A percentile compares a stretch with the other conserved stretches of the same genome.
phyloP scores from a whole-genome alignment of 2,888 invertebrate genomes.

The Nemotelus pantherinus region DNA sequence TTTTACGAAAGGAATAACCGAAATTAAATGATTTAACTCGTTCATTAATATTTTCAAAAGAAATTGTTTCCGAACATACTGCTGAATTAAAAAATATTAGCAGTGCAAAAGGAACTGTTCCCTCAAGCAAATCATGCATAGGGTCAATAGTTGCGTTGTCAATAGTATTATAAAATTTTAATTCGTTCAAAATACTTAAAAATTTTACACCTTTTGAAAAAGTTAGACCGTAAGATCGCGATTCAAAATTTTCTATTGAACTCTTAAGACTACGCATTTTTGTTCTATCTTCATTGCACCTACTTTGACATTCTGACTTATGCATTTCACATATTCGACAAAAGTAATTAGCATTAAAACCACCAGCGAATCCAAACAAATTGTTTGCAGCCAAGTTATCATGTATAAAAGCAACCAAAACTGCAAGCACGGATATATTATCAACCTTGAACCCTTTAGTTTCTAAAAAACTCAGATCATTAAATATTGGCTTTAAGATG shows the following conservation, averaged over 20 bases:
- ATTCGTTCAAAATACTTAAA: conserved; percentile 34
- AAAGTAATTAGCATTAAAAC: conserved; percentile 8
- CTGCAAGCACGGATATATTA: not conserved
- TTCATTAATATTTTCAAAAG: conserved; percentile 37
- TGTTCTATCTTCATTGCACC: not conserved
- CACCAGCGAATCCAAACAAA: too few relatives aligned
- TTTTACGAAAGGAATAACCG: not conserved
- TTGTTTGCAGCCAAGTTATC: conserved; percentile 18
- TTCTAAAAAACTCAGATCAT: conserved; percentile 3
- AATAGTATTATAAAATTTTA: conserved; percentile 38
- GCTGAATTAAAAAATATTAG: conserved; percentile 40
- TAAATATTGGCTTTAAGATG: not conserved
- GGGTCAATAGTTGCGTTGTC: conserved; percentile 46
- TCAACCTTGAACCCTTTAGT: not conserved
- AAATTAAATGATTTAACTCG: not conserved
- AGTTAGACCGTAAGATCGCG: not conserved
- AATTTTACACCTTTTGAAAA: conserved; percentile 4
- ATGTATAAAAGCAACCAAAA: not conserved
- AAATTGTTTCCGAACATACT: conserved; percentile 31
- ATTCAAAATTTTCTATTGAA: conserved; percentile 6
- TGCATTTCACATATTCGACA: conserved; percentile 21
- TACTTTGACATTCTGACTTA: conserved; percentile 6
- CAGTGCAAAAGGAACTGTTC: conserved; percentile 43
- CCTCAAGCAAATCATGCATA: conserved; percentile 49
- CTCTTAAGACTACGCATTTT: not conserved